Evolutionary conservation across 2,797 vertebrate species (phyloP), one percentile per base, ranked within the genome.

Genomic region (Argyrosomus regius): DNA sequence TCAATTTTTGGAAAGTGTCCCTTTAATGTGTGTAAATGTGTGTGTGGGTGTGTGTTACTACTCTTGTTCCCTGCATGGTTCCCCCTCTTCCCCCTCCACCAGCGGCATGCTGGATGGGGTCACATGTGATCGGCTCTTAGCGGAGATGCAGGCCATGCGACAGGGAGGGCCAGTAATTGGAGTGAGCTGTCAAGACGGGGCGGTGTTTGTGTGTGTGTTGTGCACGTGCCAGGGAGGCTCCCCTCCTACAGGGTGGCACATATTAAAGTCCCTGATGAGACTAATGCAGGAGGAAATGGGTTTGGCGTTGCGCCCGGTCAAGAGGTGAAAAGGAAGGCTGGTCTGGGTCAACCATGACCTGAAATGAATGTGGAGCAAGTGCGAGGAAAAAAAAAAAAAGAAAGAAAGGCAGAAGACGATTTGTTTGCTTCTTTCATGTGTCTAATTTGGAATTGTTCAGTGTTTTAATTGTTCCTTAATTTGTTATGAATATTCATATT

Each of bases 161-260:
- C 92, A 91, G 87, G 65, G 82, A 86, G 81, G 83, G 87, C 77
- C 78, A 86, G 88, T 93, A 93, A 93, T 89, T 92, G 91, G 94
- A 94, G 89, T 85, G 91, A 95, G 93, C 94, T 95, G 94, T 95
- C 95, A 94, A 89, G 86, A 77, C 48, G 57, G 88, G 75, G 90
- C 68, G 75, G 81, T 60, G 66, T 70, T 59, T 70, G 78, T 83
- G 75, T 70, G 70, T 80, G 71, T 75, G 80, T 75, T 77, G 66
- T 56, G 71, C 88, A 63, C 73, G 56, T 93, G 93, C 91, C 91
- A 90, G 91, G 83, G 81, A 79, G 85, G 78, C 83, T 87, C 66
- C 90, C 88, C 85, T 94, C 94, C 92, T 84, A 26, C 88, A 89
- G 93, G 93, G 91, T 52, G 86, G 89, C 80, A 87, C 78, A 85